phyloP scores from a whole-genome alignment of 2,113 vertebrate species.

The Gavialis gangeticus region DNA sequence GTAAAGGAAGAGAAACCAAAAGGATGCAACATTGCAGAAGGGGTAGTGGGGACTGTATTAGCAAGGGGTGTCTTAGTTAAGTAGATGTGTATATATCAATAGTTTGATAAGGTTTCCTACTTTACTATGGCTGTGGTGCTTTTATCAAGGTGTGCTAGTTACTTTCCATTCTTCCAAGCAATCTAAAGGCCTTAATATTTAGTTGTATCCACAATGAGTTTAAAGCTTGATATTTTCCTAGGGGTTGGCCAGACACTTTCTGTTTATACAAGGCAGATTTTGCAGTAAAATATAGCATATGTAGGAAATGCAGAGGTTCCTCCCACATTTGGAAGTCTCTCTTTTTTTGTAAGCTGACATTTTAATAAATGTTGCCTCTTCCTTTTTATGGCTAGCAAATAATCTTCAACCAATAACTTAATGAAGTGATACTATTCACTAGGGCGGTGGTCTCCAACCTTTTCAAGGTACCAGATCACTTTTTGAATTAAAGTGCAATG shows the following conservation, averaged over 20 bases:
- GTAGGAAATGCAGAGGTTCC: neutral
- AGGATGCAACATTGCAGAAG: neutral
- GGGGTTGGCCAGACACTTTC: neutral
- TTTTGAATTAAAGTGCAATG: too few species aligned
- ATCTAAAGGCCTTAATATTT: neutral
- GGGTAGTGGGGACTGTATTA: neutral
- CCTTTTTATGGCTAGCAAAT: neutral
- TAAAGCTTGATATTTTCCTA: neutral
- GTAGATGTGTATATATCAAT: neutral
- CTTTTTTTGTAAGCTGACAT: neutral
- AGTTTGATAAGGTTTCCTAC: neutral
- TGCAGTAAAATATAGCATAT: neutral
- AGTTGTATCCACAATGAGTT: neutral
- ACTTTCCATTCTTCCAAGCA: neutral
- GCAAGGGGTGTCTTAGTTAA: neutral
- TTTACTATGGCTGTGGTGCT: neutral
- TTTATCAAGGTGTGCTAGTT: neutral
- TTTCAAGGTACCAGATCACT: too few species aligned
- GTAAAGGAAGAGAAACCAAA: neutral
- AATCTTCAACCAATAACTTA: neutral
- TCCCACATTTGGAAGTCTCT: neutral
- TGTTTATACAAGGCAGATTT: neutral
- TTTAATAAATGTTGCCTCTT: neutral
- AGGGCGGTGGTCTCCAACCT: neutral
- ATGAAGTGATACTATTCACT: neutral